A percentile compares a stretch with the other conserved stretches of the same genome.
Evolutionary conservation across 2,797 vertebrate genomes (phyloP).

Genomic region (Siniperca obscura): DNA sequence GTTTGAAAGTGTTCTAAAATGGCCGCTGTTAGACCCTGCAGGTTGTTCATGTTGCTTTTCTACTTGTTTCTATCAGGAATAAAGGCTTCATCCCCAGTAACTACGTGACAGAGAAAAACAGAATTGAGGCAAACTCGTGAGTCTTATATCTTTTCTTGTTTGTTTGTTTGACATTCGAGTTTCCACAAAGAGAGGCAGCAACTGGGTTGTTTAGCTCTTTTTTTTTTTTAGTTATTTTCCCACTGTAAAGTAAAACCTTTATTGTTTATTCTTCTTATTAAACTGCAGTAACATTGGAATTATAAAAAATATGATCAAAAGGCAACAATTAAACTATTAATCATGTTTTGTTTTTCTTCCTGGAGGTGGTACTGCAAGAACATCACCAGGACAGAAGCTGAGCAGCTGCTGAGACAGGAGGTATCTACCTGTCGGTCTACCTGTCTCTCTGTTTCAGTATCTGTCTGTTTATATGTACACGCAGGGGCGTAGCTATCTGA

Average conservation of each 20-base stretch:
- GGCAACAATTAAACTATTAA: background rate
- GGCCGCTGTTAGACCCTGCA: background rate
- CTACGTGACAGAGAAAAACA: slow-evolving; percentile 89
- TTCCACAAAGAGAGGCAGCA: too few relatives aligned
- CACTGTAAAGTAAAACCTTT: background rate
- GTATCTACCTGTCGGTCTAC: slow-evolving; percentile 66
- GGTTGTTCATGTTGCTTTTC: background rate
- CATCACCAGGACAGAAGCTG: slow-evolving; percentile 90
- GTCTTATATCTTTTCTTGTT: slow-evolving; percentile 36
- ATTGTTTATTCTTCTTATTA: background rate
- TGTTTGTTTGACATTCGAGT: background rate
- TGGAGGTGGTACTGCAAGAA: slow-evolving; percentile 92
- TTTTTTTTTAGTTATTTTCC: background rate
- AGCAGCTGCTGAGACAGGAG: slow-evolving; percentile 88
- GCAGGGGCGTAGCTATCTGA: background rate
- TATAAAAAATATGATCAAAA: background rate
- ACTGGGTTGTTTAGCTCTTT: background rate
- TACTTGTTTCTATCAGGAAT: slow-evolving; percentile 75
- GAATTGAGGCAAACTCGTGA: slow-evolving; percentile 89
- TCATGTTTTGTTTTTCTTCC: background rate
- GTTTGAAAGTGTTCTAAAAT: background rate
- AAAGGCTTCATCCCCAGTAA: slow-evolving; percentile 93
- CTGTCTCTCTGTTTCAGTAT: background rate
- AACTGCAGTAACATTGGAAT: background rate
- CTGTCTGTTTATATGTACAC: background rate